Evolutionary conservation across 2,888 invertebrate species (phyloP).

Genomic region (Ischnura elegans): DNA sequence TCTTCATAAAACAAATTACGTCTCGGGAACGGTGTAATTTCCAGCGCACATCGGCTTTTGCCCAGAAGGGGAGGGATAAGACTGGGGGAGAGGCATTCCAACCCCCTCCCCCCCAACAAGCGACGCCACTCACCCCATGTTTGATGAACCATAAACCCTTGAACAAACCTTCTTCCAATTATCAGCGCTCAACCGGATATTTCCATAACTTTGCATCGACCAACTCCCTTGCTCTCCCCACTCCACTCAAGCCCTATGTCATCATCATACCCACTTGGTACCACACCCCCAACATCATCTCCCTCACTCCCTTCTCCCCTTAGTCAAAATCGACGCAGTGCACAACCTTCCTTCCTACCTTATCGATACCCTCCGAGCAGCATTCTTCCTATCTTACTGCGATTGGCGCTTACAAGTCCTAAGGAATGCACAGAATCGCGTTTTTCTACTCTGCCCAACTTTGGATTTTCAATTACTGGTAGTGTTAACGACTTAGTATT

Average conservation of each 20-base stretch:
- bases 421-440: background rate
- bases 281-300: background rate
- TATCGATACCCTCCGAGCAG: too few relatives aligned
- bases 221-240: background rate
- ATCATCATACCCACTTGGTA: slow-evolving; percentile 36
- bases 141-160: slow-evolving; percentile 43
- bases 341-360: background rate
- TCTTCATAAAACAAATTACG: slow-evolving; percentile 21
- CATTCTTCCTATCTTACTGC: background rate
- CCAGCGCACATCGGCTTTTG: background rate
- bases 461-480: background rate
- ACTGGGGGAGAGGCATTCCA: background rate
- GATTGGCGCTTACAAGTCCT: background rate
- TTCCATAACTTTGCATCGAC: slow-evolving; percentile 37
- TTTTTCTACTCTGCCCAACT: background rate
- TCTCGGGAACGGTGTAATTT: background rate
- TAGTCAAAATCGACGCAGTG: background rate
- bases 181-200: slow-evolving; percentile 39
- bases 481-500: background rate
- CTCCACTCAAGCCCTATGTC: background rate
- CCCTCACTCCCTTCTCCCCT: background rate
- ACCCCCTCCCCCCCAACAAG: background rate
- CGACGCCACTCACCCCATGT: slow-evolving; percentile 17
- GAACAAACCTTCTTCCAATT: slow-evolving; percentile 43
- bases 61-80: background rate